phyloP scores from a whole-genome alignment of 2,888 invertebrate genomes.

The Dinocampus coccinellae region DNA sequence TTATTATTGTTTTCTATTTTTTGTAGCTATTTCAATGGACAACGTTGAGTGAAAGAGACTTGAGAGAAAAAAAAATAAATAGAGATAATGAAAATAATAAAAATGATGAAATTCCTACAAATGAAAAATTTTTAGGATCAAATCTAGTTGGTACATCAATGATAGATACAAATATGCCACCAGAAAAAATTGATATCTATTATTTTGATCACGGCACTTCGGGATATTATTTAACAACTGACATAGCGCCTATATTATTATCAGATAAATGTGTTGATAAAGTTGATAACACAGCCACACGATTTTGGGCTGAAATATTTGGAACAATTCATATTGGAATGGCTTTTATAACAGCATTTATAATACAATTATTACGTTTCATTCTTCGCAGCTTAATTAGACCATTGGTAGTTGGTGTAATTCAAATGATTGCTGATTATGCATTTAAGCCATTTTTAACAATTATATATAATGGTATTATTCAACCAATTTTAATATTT shows the following conservation, averaged over 20 bases:
- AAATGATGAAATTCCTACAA: background rate
- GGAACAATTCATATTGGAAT: conserved; percentile 75
- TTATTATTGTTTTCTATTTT: background rate
- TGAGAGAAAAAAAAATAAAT: background rate
- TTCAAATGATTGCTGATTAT: conserved; percentile 78
- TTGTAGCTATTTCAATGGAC: background rate
- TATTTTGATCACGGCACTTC: conserved; percentile 79
- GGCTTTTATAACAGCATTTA: conserved; percentile 74
- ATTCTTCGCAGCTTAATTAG: conserved; percentile 73
- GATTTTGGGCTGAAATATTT: conserved; percentile 79
- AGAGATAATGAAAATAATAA: background rate
- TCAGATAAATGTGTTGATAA: conserved; percentile 74
- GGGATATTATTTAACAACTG: conserved; percentile 76
- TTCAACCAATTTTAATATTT: conserved; percentile 79
- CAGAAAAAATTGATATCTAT: conserved; percentile 75
- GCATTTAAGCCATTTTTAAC: conserved; percentile 77
- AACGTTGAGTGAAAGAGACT: no score
- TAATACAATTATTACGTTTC: conserved; percentile 75
- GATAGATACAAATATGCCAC: conserved; percentile 34
- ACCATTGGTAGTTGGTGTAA: conserved; percentile 74
- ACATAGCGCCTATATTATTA: conserved; percentile 73
- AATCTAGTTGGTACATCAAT: background rate
- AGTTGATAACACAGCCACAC: conserved; percentile 73
- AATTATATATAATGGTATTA: conserved; percentile 75
- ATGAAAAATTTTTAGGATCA: background rate